These are phyloP conservation scores for Lepidothrix coronata DNA, from an alignment of 2,113 vertebrate genomes.

Conservation along the genomic window DNA sequence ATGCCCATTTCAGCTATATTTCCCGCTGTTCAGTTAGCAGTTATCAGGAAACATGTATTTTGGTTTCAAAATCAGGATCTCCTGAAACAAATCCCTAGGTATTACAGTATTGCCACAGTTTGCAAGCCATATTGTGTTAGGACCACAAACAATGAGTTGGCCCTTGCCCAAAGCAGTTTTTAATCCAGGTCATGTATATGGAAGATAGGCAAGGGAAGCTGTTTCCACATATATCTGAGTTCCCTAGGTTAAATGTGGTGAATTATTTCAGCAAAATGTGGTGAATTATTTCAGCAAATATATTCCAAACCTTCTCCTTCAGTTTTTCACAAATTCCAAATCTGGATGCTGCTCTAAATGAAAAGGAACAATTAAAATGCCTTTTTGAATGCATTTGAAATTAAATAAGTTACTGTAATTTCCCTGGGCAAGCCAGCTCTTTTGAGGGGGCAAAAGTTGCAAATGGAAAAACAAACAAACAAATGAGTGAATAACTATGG, in stretches of 20 bases:
- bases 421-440: not conserved
- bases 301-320: not conserved
- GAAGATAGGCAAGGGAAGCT: not conserved
- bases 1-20: not conserved
- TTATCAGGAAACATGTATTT: not conserved
- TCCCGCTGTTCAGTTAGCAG: not conserved
- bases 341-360: not conserved
- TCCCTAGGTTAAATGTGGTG: not conserved
- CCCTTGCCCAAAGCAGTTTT: constrained; percentile 2
- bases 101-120: not conserved
- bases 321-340: constrained; percentile 7
- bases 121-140: not conserved
- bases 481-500: constrained; percentile 25
- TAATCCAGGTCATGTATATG: not conserved
- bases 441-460: constrained; percentile 35
- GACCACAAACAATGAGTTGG: not conserved
- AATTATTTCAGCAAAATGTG: constrained; percentile 5
- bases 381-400: constrained; percentile 22
- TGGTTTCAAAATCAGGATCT: not conserved
- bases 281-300: not conserved
- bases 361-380: constrained; percentile 34
- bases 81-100: not conserved
- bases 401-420: constrained; percentile 32
- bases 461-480: constrained; percentile 56
- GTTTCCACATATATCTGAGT: not conserved